Conservation (phyloP, 2,888 invertebrate genomes). For the Torymus auratus region DNA sequence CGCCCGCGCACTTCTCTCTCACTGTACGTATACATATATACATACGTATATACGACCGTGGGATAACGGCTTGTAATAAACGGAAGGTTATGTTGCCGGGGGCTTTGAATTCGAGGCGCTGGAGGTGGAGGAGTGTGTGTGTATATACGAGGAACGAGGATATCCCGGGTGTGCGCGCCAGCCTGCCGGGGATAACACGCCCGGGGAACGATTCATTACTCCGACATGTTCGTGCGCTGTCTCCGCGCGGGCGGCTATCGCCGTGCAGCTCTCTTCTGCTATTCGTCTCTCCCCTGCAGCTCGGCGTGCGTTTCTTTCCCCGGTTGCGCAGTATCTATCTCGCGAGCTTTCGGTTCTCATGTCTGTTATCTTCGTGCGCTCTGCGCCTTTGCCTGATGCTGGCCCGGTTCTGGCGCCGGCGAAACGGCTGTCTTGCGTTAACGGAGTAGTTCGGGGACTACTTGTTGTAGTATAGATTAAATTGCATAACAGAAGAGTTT, state of each 20-base stretch:
- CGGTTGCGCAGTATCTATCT: not conserved
- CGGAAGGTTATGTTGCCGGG: conserved; percentile 60
- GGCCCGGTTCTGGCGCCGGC: too few species aligned
- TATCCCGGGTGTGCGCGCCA: conserved; percentile 27
- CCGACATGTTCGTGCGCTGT: conserved; percentile 66
- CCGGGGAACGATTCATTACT: conserved; percentile 70
- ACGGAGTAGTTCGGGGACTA: too few species aligned
- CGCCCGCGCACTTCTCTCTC: conserved; percentile 5
- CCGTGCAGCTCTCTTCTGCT: conserved; percentile 11
- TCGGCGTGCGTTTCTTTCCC: not conserved
- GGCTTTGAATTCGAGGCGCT: conserved; percentile 59
- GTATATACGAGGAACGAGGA: conserved; percentile 45
- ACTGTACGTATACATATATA: conserved; percentile 33
- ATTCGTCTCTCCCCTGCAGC: conserved; percentile 7
- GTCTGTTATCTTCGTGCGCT: not conserved
- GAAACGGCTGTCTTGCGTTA: too few species aligned
- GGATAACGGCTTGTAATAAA: conserved; percentile 63
- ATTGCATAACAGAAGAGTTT: too few species aligned
- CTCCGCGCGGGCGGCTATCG: conserved; percentile 56
- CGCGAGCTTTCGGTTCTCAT: too few species aligned
- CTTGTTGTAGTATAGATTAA: too few species aligned
- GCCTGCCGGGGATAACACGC: conserved; percentile 63
- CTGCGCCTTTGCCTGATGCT: conserved; percentile 13
- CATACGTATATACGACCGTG: conserved; percentile 9
- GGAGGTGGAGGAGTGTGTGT: conserved; percentile 57